Percentiles rank a stretch among this genome's conserved stretches.
phyloP scores from a whole-genome alignment of 2,113 vertebrate genomes.

The Emydocephalus ijimae region DNA sequence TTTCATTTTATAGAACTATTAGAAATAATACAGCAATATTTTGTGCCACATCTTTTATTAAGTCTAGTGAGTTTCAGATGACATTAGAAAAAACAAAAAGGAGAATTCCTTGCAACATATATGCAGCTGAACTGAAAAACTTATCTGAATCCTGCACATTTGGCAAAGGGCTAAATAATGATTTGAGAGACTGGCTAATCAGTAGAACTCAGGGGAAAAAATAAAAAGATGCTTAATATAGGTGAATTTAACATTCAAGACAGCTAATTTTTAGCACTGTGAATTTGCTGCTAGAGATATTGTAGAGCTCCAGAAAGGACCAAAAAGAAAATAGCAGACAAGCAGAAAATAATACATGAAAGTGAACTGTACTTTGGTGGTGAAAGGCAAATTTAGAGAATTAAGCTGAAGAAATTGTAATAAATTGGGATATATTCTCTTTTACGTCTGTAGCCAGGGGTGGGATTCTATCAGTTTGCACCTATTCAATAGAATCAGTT shows the following conservation, averaged over 20 bases:
- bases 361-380: neutral
- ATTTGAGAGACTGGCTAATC: neutral
- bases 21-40: neutral
- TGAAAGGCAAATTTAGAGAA: neutral
- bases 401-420: neutral
- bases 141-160: neutral
- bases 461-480: too few relatives aligned
- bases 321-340: neutral
- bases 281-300: neutral
- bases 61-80: neutral
- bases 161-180: neutral
- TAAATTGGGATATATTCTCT: neutral
- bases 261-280: neutral
- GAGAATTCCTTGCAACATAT: neutral
- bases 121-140: neutral
- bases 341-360: neutral
- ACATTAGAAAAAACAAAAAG: neutral
- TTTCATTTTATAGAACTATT: neutral
- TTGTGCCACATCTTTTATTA: neutral
- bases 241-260: neutral
- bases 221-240: neutral
- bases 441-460: neutral
- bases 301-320: neutral
- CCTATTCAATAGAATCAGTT: too few relatives aligned
- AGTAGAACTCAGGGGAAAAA: neutral